phyloP scores from a whole-genome alignment of 2,797 vertebrate species.

The Leuciscus waleckii region DNA sequence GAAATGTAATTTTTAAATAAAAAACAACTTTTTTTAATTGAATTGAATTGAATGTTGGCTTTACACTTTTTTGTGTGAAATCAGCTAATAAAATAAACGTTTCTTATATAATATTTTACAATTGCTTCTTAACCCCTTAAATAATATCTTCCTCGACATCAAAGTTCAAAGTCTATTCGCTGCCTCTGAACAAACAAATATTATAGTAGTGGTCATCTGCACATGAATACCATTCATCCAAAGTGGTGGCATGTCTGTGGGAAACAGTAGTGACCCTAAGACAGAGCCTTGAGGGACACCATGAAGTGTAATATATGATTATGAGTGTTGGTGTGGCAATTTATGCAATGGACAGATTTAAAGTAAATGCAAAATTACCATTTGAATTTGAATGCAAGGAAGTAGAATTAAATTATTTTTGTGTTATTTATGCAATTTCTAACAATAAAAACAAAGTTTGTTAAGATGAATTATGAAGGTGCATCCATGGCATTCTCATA shows the following conservation, averaged over 20 bases:
- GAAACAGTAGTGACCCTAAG: not conserved
- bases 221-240: not conserved
- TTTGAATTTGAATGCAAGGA: not conserved
- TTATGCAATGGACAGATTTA: not conserved
- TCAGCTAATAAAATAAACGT: not conserved
- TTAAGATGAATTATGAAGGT: not conserved
- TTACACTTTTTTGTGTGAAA: not conserved
- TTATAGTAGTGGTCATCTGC: not conserved
- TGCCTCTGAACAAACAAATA: not conserved
- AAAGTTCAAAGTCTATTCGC: not conserved
- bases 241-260: not conserved
- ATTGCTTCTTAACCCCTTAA: not conserved
- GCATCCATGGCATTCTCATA: not conserved
- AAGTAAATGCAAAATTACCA: not conserved
- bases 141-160: too few relatives aligned
- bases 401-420: not conserved
- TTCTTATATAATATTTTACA: not conserved
- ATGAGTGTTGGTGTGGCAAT: not conserved
- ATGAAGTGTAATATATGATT: not conserved
- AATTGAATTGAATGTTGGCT: not conserved
- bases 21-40: not conserved
- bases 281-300: not conserved
- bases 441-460: not conserved
- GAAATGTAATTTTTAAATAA: not conserved
- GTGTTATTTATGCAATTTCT: not conserved